Percentiles rank a stretch among this genome's conserved stretches.
phyloP scores from a whole-genome alignment of 2,113 vertebrate genomes.

The Chionis minor region DNA sequence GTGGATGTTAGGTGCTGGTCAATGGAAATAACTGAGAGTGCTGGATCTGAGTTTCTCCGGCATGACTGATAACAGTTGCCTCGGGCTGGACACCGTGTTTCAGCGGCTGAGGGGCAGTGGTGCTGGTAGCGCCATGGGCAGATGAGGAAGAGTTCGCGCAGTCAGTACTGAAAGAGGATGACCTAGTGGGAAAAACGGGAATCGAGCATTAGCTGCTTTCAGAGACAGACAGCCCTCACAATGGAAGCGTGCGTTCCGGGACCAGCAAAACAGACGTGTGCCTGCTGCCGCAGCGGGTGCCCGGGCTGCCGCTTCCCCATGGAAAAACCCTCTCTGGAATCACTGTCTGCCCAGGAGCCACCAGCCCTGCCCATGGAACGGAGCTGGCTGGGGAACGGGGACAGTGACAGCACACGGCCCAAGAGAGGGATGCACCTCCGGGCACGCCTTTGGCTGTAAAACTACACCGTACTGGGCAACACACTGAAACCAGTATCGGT shows the following conservation, averaged over 20 bases:
- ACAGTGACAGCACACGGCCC: not conserved
- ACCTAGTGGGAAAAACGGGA: slow-evolving; percentile 75
- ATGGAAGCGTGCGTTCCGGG: rapidly evolving
- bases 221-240: not conserved
- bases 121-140: slow-evolving; percentile 82
- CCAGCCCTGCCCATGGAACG: not conserved
- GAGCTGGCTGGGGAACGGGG: rapidly evolving
- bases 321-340: not conserved
- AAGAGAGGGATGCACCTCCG: rapidly evolving
- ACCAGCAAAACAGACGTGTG: rapidly evolving
- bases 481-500: rapidly evolving
- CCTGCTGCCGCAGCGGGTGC: not conserved
- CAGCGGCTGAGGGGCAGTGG: slow-evolving; percentile 87
- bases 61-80: not conserved
- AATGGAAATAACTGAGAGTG: not conserved
- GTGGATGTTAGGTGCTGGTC: slow-evolving; percentile 29
- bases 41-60: slow-evolving; percentile 21
- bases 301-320: rapidly evolving
- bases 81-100: slow-evolving; percentile 38
- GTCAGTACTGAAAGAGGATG: slow-evolving; percentile 94
- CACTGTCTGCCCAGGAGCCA: rapidly evolving
- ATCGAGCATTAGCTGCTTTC: not conserved
- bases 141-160: slow-evolving; percentile 79
- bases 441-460: not conserved
- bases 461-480: rapidly evolving